Evolutionary conservation across 2,113 vertebrate species (phyloP).

Genomic region (Grus americana): DNA sequence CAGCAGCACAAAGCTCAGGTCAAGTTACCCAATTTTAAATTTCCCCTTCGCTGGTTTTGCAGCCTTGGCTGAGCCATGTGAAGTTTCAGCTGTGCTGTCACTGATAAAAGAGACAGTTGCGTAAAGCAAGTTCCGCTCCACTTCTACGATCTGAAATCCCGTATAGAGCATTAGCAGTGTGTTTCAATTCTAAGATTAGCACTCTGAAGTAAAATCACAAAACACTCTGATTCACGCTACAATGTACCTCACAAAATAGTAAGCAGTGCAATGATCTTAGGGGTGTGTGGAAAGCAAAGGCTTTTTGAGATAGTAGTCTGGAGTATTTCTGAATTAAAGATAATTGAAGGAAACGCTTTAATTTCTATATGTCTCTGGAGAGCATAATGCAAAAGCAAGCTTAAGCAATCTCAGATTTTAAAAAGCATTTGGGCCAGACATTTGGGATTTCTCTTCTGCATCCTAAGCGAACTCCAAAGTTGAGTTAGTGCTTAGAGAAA

Average conservation of each 20-base stretch:
- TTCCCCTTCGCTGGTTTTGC: not conserved
- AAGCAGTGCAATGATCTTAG: not conserved
- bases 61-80: not conserved
- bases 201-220: not conserved
- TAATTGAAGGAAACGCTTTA: not conserved
- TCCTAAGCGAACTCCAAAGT: not conserved
- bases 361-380: not conserved
- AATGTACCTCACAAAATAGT: not conserved
- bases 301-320: not conserved
- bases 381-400: not conserved
- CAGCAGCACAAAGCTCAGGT: not conserved
- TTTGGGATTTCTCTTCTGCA: not conserved
- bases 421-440: not conserved
- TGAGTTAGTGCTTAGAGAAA: not conserved
- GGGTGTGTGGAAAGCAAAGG: not conserved
- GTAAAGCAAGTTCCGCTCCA: not conserved
- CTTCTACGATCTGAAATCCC: not conserved
- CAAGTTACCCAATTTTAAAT: not conserved
- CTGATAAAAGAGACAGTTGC: not conserved
- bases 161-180: not conserved
- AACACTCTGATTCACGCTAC: not conserved
- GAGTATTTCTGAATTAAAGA: not conserved
- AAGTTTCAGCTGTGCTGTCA: not conserved
- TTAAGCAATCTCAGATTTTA: not conserved
- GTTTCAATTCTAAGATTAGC: not conserved